Conservation (phyloP, 2,113 vertebrate genomes). For the Coracopsis vasa region DNA sequence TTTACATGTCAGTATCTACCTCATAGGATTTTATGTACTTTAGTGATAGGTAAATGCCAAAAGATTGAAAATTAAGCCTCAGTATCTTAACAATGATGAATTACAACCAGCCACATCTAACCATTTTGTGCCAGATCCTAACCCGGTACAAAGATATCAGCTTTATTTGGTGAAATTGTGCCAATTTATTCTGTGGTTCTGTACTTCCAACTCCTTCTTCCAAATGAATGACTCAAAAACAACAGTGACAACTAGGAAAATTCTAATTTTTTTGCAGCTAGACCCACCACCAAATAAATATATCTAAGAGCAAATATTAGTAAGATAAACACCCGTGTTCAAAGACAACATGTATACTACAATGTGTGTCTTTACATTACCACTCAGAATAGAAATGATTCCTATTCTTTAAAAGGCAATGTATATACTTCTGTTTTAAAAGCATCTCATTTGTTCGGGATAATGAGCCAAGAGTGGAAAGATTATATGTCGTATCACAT, state of each 20-base stretch:
- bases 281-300: neutral
- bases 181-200: neutral
- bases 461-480: neutral
- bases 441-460: neutral
- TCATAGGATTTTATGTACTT: neutral
- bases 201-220: neutral
- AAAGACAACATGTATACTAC: neutral
- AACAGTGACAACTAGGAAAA: neutral
- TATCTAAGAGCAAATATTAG: neutral
- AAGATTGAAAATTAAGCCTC: neutral
- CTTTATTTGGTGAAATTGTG: neutral
- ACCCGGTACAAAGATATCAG: neutral
- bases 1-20: neutral
- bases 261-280: neutral
- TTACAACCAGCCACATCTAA: neutral
- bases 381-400: neutral
- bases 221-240: neutral
- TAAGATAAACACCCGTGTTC: neutral
- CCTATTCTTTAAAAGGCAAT: neutral
- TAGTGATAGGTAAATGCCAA: neutral
- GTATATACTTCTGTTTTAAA: neutral
- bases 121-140: neutral
- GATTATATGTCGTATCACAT: neutral
- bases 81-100: accelerated
- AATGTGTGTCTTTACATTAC: neutral